phyloP scores from a whole-genome alignment of 1,140 invertebrate species.

The Drosophila nebulosa region DNA sequence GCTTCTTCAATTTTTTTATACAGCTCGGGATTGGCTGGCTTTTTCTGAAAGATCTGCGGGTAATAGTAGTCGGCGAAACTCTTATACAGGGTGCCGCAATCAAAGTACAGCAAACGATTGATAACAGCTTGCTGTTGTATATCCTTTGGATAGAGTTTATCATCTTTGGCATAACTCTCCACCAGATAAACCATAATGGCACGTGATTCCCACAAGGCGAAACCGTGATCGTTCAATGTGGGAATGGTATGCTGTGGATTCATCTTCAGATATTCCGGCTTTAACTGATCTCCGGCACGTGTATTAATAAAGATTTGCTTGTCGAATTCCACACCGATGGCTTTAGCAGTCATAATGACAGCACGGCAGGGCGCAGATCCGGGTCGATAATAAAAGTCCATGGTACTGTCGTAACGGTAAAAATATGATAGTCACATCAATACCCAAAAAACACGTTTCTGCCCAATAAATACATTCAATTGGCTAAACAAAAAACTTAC shows the following conservation, averaged over 20 bases:
- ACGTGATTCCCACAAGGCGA: conserved; percentile 64
- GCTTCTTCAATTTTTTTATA: conserved; percentile 84
- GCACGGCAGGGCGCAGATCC: conserved; percentile 86
- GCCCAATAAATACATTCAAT: background rate
- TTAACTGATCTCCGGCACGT: conserved; percentile 84
- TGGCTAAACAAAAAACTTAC: conserved; percentile 21
- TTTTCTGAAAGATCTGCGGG: conserved; percentile 85
- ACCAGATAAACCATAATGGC: conserved; percentile 82
- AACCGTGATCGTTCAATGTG: conserved; percentile 54
- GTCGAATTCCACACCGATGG: conserved; percentile 81
- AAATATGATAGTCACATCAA: background rate
- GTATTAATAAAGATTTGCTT: conserved; percentile 82
- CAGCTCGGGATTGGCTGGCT: conserved; percentile 84
- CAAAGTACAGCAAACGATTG: conserved; percentile 88
- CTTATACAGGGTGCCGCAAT: conserved; percentile 85
- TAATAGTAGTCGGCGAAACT: conserved; percentile 85
- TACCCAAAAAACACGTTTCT: conserved; percentile 46
- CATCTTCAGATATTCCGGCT: conserved; percentile 83
- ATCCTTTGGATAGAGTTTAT: conserved; percentile 86
- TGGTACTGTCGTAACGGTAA: conserved; percentile 6
- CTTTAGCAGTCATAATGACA: conserved; percentile 81
- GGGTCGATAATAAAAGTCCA: conserved; percentile 85
- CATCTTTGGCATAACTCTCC: conserved; percentile 83
- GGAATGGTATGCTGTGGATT: conserved; percentile 80
- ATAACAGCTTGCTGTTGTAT: conserved; percentile 85